Conservation (phyloP, 2,888 invertebrate genomes). For the Sepioteuthis lessoniana region DNA sequence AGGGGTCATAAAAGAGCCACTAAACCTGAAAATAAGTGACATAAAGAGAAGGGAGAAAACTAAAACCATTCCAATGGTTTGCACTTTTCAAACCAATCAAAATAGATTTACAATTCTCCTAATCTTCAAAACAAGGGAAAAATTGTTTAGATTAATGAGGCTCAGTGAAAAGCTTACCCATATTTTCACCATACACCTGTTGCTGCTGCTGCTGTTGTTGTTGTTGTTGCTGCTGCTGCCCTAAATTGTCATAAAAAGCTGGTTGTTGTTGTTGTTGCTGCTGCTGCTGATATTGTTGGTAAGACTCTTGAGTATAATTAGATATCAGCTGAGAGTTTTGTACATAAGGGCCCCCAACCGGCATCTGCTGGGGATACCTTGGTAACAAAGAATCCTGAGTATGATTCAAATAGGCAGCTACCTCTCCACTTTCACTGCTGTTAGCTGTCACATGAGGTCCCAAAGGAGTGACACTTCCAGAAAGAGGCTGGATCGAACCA, state of each 20-base stretch:
- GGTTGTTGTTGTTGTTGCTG: conserved; percentile 50
- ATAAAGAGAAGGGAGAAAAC: neutral
- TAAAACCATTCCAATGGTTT: too few species aligned
- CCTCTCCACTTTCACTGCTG: conserved; percentile 71
- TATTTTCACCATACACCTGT: neutral
- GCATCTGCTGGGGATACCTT: conserved; percentile 47
- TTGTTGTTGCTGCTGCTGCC: conserved; percentile 50
- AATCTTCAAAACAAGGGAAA: neutral
- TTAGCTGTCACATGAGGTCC: conserved; percentile 62
- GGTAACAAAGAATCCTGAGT: conserved; percentile 47
- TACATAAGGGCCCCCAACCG: neutral
- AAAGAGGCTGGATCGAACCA: conserved; percentile 68
- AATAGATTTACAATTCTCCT: too few species aligned
- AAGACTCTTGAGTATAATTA: conserved; percentile 17
- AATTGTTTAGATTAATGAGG: neutral
- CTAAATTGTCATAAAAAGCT: neutral
- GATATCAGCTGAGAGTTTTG: neutral
- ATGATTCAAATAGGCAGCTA: conserved; percentile 58
- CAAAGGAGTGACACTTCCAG: conserved; percentile 67
- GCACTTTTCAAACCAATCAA: neutral
- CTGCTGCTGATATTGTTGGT: conserved; percentile 51
- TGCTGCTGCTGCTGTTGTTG: conserved; percentile 46
- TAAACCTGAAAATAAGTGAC: neutral
- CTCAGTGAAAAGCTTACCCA: neutral
- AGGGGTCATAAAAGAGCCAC: too few species aligned